phyloP scores from a whole-genome alignment of 2,888 invertebrate genomes.

The Acrobasis consociella region DNA sequence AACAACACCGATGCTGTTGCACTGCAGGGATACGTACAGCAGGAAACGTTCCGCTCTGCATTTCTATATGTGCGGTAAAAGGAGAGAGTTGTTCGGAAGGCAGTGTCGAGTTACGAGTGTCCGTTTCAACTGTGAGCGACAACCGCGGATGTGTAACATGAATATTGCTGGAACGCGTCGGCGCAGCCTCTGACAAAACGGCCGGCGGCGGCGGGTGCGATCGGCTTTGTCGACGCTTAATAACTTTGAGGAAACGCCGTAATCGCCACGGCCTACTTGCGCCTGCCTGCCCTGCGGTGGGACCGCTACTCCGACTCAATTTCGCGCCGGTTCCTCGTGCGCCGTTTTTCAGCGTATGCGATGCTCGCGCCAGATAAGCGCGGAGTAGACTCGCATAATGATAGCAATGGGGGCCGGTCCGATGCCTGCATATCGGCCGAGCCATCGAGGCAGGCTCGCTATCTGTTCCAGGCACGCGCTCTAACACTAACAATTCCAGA shows the following conservation, averaged over 20 bases:
- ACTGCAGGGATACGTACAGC: conserved; percentile 49
- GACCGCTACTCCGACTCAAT: conserved; percentile 59
- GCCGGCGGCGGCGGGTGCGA: conserved; percentile 52
- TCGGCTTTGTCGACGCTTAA: conserved; percentile 60
- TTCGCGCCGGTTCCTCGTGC: conserved; percentile 43
- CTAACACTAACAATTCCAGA: conserved; percentile 38
- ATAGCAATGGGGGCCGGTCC: conserved; percentile 44
- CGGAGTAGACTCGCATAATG: conserved; percentile 47
- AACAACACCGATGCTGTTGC: conserved; percentile 47
- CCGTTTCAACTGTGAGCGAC: conserved; percentile 63
- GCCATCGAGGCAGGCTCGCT: conserved; percentile 44
- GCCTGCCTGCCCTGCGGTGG: conserved; percentile 53
- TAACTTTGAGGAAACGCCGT: conserved; percentile 64
- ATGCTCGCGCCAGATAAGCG: conserved; percentile 48
- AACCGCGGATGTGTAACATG: conserved; percentile 71
- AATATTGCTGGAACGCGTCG: conserved; percentile 50
- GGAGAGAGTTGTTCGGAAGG: conserved; percentile 70
- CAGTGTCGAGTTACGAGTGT: conserved; percentile 67
- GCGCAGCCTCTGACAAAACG: conserved; percentile 42
- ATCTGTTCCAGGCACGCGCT: conserved; percentile 45
- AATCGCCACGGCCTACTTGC: conserved; percentile 62
- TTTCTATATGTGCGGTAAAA: conserved; percentile 66
- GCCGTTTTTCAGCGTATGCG: conserved; percentile 55
- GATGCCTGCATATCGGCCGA: conserved; percentile 44
- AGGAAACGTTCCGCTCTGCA: conserved; percentile 80